These are phyloP conservation scores for Gryon sp. DNA, from an alignment of 1,140 invertebrate species.

Conservation along the genomic window DNA sequence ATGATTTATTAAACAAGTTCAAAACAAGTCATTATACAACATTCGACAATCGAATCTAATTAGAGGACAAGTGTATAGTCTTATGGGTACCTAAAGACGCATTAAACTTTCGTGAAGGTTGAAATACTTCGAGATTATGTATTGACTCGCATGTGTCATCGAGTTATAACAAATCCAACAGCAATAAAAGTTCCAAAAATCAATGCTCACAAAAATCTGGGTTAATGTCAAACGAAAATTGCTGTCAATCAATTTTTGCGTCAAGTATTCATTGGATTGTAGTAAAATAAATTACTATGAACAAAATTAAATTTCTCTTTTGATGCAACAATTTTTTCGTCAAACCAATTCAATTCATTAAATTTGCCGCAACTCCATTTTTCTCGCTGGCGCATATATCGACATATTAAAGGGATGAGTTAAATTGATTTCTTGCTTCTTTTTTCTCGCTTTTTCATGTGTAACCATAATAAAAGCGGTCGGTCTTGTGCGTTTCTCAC, in stretches of 20 bases:
- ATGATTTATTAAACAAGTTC: slow-evolving; percentile 18
- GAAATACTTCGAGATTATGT: slow-evolving; percentile 24
- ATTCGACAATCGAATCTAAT: slow-evolving; percentile 15
- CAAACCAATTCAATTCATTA: neutral
- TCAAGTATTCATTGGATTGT: too few species aligned
- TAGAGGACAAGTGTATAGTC: slow-evolving; percentile 4
- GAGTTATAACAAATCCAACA: too few species aligned
- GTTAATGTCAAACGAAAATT: too few species aligned
- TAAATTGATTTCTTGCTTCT: slow-evolving; percentile 33
- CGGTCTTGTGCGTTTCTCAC: slow-evolving; percentile 16
- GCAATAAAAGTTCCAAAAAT: too few species aligned
- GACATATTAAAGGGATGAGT: slow-evolving; percentile 14
- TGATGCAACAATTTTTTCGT: neutral
- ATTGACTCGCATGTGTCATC: too few species aligned
- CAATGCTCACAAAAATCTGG: too few species aligned
- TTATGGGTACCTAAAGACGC: slow-evolving; percentile 17
- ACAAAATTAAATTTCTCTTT: neutral
- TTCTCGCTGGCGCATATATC: slow-evolving; percentile 2
- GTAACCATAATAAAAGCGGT: slow-evolving; percentile 52
- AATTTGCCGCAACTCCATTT: too few species aligned
- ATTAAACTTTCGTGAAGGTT: slow-evolving; percentile 30
- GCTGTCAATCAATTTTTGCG: too few species aligned
- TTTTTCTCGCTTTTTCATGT: slow-evolving; percentile 21
- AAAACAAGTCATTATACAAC: neutral
- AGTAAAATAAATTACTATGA: neutral